Evolutionary conservation across 2,888 invertebrate genomes (phyloP), one percentile per base, ranked within the genome.

Genomic region (Caenorhabditis macrosperma): DNA sequence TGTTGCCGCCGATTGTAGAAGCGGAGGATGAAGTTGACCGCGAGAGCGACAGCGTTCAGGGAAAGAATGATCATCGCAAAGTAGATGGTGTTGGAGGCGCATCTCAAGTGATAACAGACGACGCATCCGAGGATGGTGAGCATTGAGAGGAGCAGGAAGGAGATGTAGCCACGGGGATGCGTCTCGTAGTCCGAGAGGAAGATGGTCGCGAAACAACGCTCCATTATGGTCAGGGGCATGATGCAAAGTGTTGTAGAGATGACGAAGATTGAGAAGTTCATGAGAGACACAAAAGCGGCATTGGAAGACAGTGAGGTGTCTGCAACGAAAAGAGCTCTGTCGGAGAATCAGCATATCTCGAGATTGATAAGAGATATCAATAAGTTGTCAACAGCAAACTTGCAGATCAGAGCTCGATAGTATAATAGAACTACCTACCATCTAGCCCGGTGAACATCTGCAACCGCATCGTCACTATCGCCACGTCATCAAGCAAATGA

Each of bases 121-220:
- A 38, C 24, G 30, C 20, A 12, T 35, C 64, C 64, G 30, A 74
- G 41, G 1, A 48, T 24, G n/a, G 48, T 22, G 0, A 74, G 30
- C 0, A 59, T 0, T 0, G 50, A 0, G 17, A 64, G 22, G 15
- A 74, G 41, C 17, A 48, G 17, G 10, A 64, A 22, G 1, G 74
- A 74, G 5, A 74, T 59, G 26, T 26, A 50, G 1, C 28, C 35
- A 0, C 46, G 41, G 5, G 38, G 59, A 2, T 55, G 35, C 1
- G 30, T 15, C 22, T 74, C 74, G 17, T 74, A 74, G 17, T 54
- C 28, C 12, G 50, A 38, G 5, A 74, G 33, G 22, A 59, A 66
- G 9, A 41, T 28, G 4, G 74, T 64, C 1, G 74, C 74, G 35
- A 74, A 74, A 33, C 50, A 66, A 7, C 74, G 48, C 30, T 74